Evolutionary conservation across 1,140 invertebrate genomes (phyloP).

Genomic region (Drosophila burlai): DNA sequence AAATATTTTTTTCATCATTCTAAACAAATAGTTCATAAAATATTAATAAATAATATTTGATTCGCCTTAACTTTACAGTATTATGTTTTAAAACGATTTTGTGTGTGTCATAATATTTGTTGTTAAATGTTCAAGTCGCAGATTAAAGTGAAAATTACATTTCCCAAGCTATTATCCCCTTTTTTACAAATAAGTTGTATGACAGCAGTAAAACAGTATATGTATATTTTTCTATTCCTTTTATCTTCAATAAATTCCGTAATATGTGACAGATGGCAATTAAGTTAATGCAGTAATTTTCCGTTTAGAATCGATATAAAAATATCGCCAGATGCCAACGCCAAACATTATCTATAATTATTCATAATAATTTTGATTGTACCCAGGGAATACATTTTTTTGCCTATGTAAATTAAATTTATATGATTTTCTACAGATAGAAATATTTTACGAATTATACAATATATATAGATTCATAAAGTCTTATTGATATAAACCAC

Average conservation of each 20-base stretch:
- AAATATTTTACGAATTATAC: too few species aligned
- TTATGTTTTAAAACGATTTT: neutral
- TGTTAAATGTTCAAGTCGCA: neutral
- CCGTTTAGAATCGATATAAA: neutral
- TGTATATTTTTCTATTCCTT: neutral
- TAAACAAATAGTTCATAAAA: too few species aligned
- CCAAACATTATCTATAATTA: conserved; percentile 5
- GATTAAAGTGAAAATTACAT: neutral
- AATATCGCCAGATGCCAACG: neutral
- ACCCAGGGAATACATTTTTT: too few species aligned
- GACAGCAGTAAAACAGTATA: neutral
- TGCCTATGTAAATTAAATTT: neutral
- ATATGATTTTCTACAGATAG: neutral
- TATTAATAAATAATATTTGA: neutral
- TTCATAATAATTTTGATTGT: neutral
- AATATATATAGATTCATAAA: neutral
- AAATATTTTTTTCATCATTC: neutral
- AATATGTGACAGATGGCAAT: neutral
- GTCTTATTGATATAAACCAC: neutral
- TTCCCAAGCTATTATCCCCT: neutral
- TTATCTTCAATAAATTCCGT: neutral
- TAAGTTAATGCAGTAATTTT: neutral
- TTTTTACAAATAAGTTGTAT: neutral
- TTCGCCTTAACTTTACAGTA: neutral
- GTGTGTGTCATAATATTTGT: neutral